A percentile compares a stretch with the other conserved stretches of the same genome.
Evolutionary conservation across 2,113 vertebrate species (phyloP).

Genomic region (Grammomys surdaster): DNA sequence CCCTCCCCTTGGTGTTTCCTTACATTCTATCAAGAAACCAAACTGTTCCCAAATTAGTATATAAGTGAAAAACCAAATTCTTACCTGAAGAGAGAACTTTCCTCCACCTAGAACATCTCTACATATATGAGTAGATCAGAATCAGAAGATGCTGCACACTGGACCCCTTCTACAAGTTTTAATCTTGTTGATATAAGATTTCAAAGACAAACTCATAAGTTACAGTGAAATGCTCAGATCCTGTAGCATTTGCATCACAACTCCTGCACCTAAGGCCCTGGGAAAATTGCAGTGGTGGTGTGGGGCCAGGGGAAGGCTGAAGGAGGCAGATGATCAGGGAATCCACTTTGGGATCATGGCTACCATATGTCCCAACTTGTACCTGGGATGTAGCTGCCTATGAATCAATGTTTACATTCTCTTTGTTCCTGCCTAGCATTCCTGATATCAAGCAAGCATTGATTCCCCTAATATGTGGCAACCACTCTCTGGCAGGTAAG

Average conservation of each 20-base stretch:
- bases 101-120: background rate
- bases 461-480: background rate
- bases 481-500: background rate
- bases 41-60: background rate
- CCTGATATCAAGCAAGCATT: background rate
- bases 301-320: background rate
- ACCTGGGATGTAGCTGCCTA: background rate
- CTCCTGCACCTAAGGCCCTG: background rate
- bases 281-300: background rate
- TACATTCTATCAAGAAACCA: background rate
- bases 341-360: background rate
- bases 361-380: background rate
- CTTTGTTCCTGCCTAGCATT: background rate
- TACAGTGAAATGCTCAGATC: background rate
- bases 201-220: background rate
- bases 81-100: background rate
- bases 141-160: no score
- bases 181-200: background rate
- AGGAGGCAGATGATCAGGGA: background rate
- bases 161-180: background rate
- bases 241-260: background rate
- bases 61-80: background rate
- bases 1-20: background rate
- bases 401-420: background rate
- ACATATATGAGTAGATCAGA: accelerated